Evolutionary conservation across 1,140 invertebrate species (phyloP), one percentile per base, ranked within the genome.

Genomic region (Dreissena rostriformis): DNA sequence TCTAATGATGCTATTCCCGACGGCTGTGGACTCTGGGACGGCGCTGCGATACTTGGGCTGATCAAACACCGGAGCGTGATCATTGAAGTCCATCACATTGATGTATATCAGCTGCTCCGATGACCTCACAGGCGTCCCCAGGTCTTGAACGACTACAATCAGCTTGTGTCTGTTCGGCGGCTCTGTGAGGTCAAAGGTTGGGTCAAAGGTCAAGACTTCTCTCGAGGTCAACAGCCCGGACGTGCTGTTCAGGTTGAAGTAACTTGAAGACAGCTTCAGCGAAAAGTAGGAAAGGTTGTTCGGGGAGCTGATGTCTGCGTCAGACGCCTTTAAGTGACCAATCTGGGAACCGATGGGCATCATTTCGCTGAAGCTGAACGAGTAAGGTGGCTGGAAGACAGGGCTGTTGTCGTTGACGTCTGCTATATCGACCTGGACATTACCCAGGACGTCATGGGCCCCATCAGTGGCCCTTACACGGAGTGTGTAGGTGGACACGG

Each of bases 251-350:
- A 99, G 96, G 26, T 96, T 96, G 92, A 99, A 99, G 51, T 98
- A 94, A 91, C 97, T 97, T 0, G 97, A 98, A 0, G 97, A 97
- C 90, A 98, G 96, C 92, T 97, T 96, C 17, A 99, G 93, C 17
- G 91, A 90, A 93, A 99, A 99, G 4, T 97, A 97, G 72, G 99
- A 96, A 0, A 97, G 96, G 0, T 98, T 98, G 93, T 99, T 99
- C 1, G 98, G 97, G 0, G 97, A 97, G 91, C 97, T 96, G 90
- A 84, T 88, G 92, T 99, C 98, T 93, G 97, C 97, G 91, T 99
- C 98, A 0, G 97, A 93, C 0, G 98, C 98, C 90, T 96, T 96
- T 0, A 99, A 97, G 17, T 95, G 95, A 6, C 96, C 94, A 0
- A 99, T 96, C 87, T 95, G 94, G 8, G 96, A 96, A 0, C 97